Evolutionary conservation across 2,797 vertebrate species (phyloP), one percentile per base, ranked within the genome.

Genomic region (Percopsis omiscomaycus): DNA sequence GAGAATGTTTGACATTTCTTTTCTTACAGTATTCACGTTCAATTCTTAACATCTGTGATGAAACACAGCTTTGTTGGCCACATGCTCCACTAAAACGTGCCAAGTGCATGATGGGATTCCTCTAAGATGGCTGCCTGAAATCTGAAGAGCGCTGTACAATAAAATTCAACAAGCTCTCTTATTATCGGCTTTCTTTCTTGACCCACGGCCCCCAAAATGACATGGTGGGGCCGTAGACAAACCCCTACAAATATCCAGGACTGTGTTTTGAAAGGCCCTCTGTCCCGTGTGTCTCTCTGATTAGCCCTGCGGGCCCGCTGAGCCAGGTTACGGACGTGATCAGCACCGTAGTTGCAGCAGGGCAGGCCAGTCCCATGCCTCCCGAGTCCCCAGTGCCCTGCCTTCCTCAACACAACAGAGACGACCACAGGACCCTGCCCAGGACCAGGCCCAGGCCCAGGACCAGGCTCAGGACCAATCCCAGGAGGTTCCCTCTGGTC

Each of bases 231-330:
- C 22, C 22, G 22, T 22, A 1, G 22, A 22, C 5, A 9, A 37
- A 37, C 37, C 8, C 37, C 5, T 6, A 30, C 16, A 29, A n/a
- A 16, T 13, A 22, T 4, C 1, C 52, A 29, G 3, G 42, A 44
- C 44, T 49, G 2, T 51, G 30, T 59, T 53, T 73, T 60, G 51
- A 47, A 58, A 51, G 6, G 53, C 75, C 2, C 66, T 71, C 66
- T 71, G 1, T 81, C 71, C 68, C 84, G 61, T 65, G 60, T 84
- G 46, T 82, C 88, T 86, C 37, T 37, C 37, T 37, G 37, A 9
- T 54, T 78, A 92, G 86, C 79, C 85, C n/a, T 63, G 70, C 56
- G 92, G 93, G 74, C 73, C 82, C 50, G 42, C 69, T 2, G 91
- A 92, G 53, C 83, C 66, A 67, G 75, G 79, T 3, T 46, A 82